These are phyloP conservation scores for Stegastes partitus DNA, from an alignment of 2,113 vertebrate species.

Conservation along the genomic window DNA sequence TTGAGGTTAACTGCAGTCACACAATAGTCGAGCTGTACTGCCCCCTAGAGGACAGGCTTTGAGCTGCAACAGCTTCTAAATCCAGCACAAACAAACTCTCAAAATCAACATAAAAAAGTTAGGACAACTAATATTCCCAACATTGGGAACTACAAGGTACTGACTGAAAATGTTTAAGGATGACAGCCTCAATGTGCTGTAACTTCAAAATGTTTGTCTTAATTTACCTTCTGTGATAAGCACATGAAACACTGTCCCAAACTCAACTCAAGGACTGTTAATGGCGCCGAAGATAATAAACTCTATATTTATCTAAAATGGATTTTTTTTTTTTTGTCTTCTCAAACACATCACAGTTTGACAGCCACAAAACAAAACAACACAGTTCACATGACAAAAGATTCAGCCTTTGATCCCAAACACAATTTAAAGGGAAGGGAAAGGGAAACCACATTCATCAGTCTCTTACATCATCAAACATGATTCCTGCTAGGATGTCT, in stretches of 20 bases:
- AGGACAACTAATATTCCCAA: neutral
- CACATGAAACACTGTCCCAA: slow-evolving; percentile 40
- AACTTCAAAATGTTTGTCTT: neutral
- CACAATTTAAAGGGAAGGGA: too few relatives aligned
- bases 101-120: neutral
- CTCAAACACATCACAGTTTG: neutral
- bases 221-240: slow-evolving; percentile 42
- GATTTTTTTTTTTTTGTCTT: neutral
- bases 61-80: slow-evolving; percentile 37
- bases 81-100: slow-evolving; percentile 39
- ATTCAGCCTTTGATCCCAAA: neutral
- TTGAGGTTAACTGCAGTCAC: slow-evolving; percentile 13
- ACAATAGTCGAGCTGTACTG: slow-evolving; percentile 33
- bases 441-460: too few relatives aligned
- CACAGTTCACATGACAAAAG: neutral
- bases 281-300: slow-evolving; percentile 66
- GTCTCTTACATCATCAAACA: too few relatives aligned
- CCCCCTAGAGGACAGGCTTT: slow-evolving; percentile 44
- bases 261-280: slow-evolving; percentile 57
- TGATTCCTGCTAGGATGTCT: too few relatives aligned
- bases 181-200: neutral
- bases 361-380: neutral
- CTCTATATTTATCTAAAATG: slow-evolving; percentile 70
- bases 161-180: neutral
- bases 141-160: neutral